phyloP scores from a whole-genome alignment of 2,888 invertebrate species.

The Drosophila meridionalis region DNA sequence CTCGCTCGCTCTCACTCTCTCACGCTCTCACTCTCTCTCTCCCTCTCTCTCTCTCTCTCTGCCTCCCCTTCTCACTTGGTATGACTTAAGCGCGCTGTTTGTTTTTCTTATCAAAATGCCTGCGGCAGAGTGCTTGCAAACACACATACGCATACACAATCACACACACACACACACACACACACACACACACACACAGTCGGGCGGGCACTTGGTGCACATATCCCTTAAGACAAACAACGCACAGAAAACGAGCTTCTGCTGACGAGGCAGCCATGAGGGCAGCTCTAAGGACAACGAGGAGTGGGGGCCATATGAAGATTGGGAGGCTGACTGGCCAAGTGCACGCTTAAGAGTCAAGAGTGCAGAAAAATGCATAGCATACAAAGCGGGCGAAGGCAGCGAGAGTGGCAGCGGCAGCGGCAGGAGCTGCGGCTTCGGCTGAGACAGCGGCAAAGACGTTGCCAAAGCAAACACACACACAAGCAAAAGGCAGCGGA shows the following conservation, averaged over 20 bases:
- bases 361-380: slow-evolving; percentile 79
- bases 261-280: slow-evolving; percentile 52
- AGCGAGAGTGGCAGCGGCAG: slow-evolving; percentile 12
- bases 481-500: slow-evolving; percentile 51
- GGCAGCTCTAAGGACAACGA: slow-evolving; percentile 12
- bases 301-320: not conserved
- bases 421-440: slow-evolving; percentile 9
- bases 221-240: slow-evolving; percentile 79
- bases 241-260: slow-evolving; percentile 68
- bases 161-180: slow-evolving; percentile 12
- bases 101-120: slow-evolving; percentile 79
- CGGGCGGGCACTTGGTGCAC: slow-evolving; percentile 43
- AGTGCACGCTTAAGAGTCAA: slow-evolving; percentile 79
- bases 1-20: not conserved
- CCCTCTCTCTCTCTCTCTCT: not conserved
- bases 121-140: slow-evolving; percentile 75
- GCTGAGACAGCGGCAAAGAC: slow-evolving; percentile 47
- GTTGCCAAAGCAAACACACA: slow-evolving; percentile 59
- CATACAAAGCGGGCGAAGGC: slow-evolving; percentile 61
- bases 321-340: slow-evolving; percentile 54
- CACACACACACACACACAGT: slow-evolving; percentile 34
- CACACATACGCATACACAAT: slow-evolving; percentile 36
- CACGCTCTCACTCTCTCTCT: not conserved
- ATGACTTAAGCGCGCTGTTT: slow-evolving; percentile 63
- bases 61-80: slow-evolving; percentile 28